Percentiles rank a stretch among this genome's conserved stretches.
Evolutionary conservation across 1,140 invertebrate species (phyloP).

Genomic region (Ips typographus): DNA sequence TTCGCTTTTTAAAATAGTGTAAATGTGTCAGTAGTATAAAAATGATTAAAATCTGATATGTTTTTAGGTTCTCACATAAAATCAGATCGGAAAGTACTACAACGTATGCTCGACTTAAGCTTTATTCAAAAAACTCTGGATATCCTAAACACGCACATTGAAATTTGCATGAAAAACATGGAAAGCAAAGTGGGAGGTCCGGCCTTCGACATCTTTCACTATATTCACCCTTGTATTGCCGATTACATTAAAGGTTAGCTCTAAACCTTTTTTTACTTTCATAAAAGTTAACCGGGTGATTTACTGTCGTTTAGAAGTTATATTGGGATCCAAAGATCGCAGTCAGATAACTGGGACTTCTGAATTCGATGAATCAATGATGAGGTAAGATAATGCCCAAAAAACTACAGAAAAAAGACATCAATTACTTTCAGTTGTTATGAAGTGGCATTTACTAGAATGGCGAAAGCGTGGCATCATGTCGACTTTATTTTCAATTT

Average conservation of each 20-base stretch:
- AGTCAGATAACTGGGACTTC: conserved; percentile 11
- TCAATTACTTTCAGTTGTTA: conserved; percentile 26
- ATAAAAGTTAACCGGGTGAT: neutral
- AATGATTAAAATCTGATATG: conserved; percentile 9
- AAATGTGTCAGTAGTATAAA: neutral
- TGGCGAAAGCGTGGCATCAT: conserved; percentile 30
- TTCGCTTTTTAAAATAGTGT: no score
- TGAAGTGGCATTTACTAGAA: conserved; percentile 23
- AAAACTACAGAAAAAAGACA: neutral
- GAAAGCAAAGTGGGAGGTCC: conserved; percentile 8
- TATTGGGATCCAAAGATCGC: conserved; percentile 16
- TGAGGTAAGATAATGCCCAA: conserved; percentile 22
- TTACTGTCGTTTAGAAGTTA: conserved; percentile 22
- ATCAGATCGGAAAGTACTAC: conserved; percentile 27
- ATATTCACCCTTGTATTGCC: conserved; percentile 14
- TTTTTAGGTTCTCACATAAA: conserved; percentile 30
- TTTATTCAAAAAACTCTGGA: conserved; percentile 11
- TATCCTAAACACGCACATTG: conserved; percentile 23
- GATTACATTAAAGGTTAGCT: conserved; percentile 34
- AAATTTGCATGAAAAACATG: conserved; percentile 26
- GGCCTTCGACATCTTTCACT: conserved; percentile 28
- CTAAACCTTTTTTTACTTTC: neutral
- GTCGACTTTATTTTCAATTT: conserved; percentile 30
- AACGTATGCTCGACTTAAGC: conserved; percentile 30
- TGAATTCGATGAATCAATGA: conserved; percentile 8